Base-by-base conservation (phyloP, 2,888 invertebrate genomes). In the Dione vanillae region DNA sequence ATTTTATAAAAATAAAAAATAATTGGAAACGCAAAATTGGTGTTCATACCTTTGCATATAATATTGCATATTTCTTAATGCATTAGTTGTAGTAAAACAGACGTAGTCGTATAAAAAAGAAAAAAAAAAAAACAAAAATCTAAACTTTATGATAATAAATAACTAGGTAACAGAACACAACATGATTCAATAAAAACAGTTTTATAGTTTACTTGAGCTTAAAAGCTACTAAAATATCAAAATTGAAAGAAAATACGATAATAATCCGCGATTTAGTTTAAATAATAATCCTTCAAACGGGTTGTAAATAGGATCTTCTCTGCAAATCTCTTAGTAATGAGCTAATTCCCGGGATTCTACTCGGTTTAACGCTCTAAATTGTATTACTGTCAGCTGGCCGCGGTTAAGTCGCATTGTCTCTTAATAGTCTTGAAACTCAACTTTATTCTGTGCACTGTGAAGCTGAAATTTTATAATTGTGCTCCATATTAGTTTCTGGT, bases 341-440 rank as follows among this genome's bases (percentile, higher is more conserved):
- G 68, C 70, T 72, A 70, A 70, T 72, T 70, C 70, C 61, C 43
- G 65, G 62, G 70, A 70, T 65, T 49, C 70, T 58, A 72, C 58
- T 65, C 66, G 68, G 59, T 71, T 68, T 70, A 68, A 61, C 68
- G 54, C 65, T 70, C 65, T 65, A 65, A 66, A 73, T 73, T 73
- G 68, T 69, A 69, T 70, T 65, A 70, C 68, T 66, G 73, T 70
- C 73, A 70, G 73, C 68, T 73, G 70, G 61, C 68, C 61, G 52
- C 65, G 37, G 58, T 61, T 61, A 56, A 65, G 64, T 68, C 62
- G 45, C 58, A 73, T 66, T 65, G 70, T 66, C 69, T 69, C 61
- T 56, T 72, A 66, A 69, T 62, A 64, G 54, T 54, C 72, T 35
- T 52, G 35, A 59, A 70, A 66, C 47, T 70, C 51, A 40, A 66